These are phyloP conservation scores for Calyptommatus sinebrachiatus DNA, from an alignment of 2,113 vertebrate genomes.

Conservation along the genomic window DNA sequence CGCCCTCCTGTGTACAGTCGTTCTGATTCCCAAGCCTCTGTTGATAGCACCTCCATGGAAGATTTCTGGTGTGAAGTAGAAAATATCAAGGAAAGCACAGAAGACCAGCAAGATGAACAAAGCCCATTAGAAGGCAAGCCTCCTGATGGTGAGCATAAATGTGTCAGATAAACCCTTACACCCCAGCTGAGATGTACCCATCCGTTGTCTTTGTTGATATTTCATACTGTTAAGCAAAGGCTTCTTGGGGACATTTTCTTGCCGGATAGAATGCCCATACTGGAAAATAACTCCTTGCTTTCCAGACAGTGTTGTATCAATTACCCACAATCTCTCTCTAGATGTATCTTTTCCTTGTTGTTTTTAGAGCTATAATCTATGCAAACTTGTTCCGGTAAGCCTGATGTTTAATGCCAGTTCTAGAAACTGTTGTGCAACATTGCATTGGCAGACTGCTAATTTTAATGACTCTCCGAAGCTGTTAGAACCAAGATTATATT, in stretches of 20 bases:
- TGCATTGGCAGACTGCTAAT: neutral
- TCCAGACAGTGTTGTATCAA: no score
- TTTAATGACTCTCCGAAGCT: neutral
- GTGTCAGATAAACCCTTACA: neutral
- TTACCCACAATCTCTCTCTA: neutral
- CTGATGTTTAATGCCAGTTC: neutral
- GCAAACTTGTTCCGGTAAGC: neutral
- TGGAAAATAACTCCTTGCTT: no score
- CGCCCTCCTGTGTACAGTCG: conserved; percentile 70
- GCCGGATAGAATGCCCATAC: no score
- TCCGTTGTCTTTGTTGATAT: no score
- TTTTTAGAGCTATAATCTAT: neutral
- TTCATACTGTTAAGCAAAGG: no score
- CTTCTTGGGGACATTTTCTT: no score
- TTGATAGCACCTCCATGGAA: conserved; percentile 83
- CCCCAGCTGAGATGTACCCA: neutral
- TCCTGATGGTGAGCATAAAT: conserved; percentile 72
- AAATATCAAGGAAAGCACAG: conserved; percentile 77
- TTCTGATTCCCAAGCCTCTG: conserved; percentile 74
- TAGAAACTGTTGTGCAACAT: neutral
- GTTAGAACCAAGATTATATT: neutral
- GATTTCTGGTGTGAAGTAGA: conserved; percentile 87
- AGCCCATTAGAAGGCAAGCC: conserved; percentile 71
- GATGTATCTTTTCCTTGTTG: neutral
- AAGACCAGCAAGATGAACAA: conserved; percentile 67